Conservation (phyloP, 2,888 invertebrate genomes). For the Drosophila maculinotata region DNA sequence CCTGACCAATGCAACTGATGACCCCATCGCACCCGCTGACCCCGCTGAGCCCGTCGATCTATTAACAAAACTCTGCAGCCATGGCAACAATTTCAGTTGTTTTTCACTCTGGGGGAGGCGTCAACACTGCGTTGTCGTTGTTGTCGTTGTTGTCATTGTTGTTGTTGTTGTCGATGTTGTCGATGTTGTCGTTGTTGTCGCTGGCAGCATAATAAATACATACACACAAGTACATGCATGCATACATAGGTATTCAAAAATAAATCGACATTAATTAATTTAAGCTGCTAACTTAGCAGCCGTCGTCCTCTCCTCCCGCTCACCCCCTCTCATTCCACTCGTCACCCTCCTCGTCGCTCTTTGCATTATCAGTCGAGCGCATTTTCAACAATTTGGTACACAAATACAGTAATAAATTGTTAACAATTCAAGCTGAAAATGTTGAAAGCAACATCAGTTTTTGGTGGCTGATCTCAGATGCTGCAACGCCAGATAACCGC, state of each 20-base stretch:
- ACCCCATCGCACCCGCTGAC: slow-evolving; percentile 4
- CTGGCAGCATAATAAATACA: slow-evolving; percentile 9
- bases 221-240: not conserved
- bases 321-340: too few relatives aligned
- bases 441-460: slow-evolving; percentile 4
- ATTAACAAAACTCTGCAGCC: slow-evolving; percentile 18
- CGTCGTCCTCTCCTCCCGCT: too few relatives aligned
- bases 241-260: slow-evolving; percentile 34
- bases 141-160: too few relatives aligned
- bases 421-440: slow-evolving; percentile 5
- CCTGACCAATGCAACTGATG: slow-evolving; percentile 18
- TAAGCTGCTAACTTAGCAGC: slow-evolving; percentile 18
- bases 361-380: slow-evolving; percentile 37
- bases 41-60: slow-evolving; percentile 15
- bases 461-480: slow-evolving; percentile 35
- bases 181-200: slow-evolving; percentile 15
- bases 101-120: slow-evolving; percentile 41
- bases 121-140: slow-evolving; percentile 24
- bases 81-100: slow-evolving; percentile 6
- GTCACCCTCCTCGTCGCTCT: too few relatives aligned
- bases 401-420: slow-evolving; percentile 16
- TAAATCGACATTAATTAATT: slow-evolving; percentile 55
- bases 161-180: slow-evolving; percentile 22
- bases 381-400: slow-evolving; percentile 7
- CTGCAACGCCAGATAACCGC: slow-evolving; percentile 26